Evolutionary conservation across 92 coral and sea anemone genomes (phyloP).

Genomic region (Desmophyllum pertusum): DNA sequence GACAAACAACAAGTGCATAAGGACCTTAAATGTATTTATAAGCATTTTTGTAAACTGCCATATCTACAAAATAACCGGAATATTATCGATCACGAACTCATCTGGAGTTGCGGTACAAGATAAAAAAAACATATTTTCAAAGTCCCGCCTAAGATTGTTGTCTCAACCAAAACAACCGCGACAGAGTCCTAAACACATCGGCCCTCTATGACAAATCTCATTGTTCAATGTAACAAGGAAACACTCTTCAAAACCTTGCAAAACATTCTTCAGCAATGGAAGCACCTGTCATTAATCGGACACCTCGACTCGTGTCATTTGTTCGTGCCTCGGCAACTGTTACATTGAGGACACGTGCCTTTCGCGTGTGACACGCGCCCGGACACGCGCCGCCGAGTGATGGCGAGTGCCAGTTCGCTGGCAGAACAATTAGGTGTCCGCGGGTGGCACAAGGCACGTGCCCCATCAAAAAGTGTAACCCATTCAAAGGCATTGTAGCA

Average conservation of each 20-base stretch:
- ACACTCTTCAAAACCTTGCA: background rate
- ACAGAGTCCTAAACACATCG: background rate
- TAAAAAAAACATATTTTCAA: background rate
- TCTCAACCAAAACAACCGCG: background rate
- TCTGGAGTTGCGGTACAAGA: background rate
- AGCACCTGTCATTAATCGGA: constrained; percentile 9
- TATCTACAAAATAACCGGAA: background rate
- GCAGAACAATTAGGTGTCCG: constrained; percentile 19
- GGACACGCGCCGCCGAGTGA: constrained; percentile 20
- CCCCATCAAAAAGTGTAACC: constrained; percentile 3
- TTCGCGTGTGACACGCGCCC: constrained; percentile 16
- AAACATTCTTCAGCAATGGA: constrained; percentile 3
- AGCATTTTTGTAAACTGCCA: background rate
- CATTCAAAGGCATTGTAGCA: constrained; percentile 8
- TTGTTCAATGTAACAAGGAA: background rate
- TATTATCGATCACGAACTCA: background rate
- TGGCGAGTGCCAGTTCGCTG: constrained; percentile 20
- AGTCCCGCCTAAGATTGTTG: background rate
- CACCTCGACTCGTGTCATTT: constrained; percentile 27
- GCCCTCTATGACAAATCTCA: background rate
- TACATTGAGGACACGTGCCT: constrained; percentile 13
- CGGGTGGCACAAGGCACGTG: constrained; percentile 28
- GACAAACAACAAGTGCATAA: background rate
- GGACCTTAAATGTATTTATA: background rate
- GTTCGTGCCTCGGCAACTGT: background rate